These are phyloP conservation scores for Auanema sp. DNA, from an alignment of 2,888 invertebrate species.

Conservation along the genomic window DNA sequence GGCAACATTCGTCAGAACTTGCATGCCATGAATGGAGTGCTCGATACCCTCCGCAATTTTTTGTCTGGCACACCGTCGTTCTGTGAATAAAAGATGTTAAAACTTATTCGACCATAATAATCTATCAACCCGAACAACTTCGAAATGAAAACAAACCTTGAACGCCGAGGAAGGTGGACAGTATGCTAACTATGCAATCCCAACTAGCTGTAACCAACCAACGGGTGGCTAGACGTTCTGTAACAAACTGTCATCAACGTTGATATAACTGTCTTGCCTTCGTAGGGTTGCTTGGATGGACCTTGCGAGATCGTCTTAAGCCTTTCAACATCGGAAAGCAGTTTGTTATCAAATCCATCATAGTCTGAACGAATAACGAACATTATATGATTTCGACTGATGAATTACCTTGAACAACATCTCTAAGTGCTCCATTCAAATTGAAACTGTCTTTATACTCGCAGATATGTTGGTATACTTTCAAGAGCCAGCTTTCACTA, in stretches of 20 bases:
- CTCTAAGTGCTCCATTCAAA: conserved; percentile 6
- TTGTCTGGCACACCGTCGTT: conserved; percentile 29
- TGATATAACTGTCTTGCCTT: not conserved
- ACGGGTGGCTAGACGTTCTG: conserved; percentile 34
- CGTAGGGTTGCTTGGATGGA: conserved; percentile 15
- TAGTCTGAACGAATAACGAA: conserved; percentile 25
- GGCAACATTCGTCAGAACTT: conserved; percentile 39
- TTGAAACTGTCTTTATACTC: too few species aligned
- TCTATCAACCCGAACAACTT: too few species aligned
- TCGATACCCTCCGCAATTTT: conserved; percentile 42
- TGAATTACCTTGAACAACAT: conserved; percentile 14
- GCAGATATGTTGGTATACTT: conserved; percentile 75
- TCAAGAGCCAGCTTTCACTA: conserved; percentile 88
- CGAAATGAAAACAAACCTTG: conserved; percentile 21
- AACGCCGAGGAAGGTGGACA: conserved; percentile 39
- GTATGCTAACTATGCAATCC: conserved; percentile 38
- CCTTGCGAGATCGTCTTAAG: conserved; percentile 30
- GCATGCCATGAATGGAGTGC: conserved; percentile 40
- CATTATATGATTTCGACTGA: not conserved
- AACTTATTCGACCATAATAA: not conserved
- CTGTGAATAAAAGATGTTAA: not conserved
- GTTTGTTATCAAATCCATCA: conserved; percentile 33
- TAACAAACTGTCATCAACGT: not conserved
- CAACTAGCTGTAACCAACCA: conserved; percentile 44
- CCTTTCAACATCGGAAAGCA: conserved; percentile 43